A percentile compares a stretch with the other conserved stretches of the same genome.
These are phyloP conservation scores for Plagodis dolabraria DNA, from an alignment of 2,888 invertebrate species.

Conservation along the genomic window DNA sequence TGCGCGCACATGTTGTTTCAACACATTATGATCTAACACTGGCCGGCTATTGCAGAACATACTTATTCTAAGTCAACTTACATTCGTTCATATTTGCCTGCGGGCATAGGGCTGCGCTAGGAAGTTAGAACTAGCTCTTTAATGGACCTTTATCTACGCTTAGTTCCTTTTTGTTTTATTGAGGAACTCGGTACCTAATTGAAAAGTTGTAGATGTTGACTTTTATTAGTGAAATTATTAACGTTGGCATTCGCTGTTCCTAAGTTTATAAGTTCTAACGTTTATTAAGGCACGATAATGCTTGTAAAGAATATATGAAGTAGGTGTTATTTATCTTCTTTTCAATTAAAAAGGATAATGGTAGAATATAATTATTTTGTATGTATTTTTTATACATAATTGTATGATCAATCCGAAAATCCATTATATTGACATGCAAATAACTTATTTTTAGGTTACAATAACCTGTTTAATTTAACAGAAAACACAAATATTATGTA, in stretches of 20 bases:
- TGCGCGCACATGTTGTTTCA: conserved; percentile 82
- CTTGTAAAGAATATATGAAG: too few species aligned
- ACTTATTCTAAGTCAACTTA: conserved; percentile 86
- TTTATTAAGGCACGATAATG: too few species aligned
- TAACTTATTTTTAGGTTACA: too few species aligned
- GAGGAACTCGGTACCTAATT: conserved; percentile 11
- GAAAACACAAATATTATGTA: too few species aligned
- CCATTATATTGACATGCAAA: too few species aligned
- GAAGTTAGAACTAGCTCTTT: conserved; percentile 54
- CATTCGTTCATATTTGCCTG: conserved; percentile 86
- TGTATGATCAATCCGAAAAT: too few species aligned
- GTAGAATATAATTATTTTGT: too few species aligned
- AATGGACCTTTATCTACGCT: conserved; percentile 28
- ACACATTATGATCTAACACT: conserved; percentile 85
- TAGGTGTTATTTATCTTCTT: too few species aligned
- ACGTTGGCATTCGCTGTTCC: conserved; percentile 3
- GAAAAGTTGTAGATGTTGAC: conserved; percentile 18
- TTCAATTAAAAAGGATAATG: too few species aligned
- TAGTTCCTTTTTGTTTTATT: conserved; percentile 21
- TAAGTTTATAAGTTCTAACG: too few species aligned
- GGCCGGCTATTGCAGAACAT: conserved; percentile 84
- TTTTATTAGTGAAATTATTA: conserved; percentile 20
- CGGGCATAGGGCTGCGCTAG: conserved; percentile 79
- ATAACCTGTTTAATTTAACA: too few species aligned
- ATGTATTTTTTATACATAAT: too few species aligned